Conservation (phyloP, 2,113 vertebrate species). For the Pelecanoides urinatrix region DNA sequence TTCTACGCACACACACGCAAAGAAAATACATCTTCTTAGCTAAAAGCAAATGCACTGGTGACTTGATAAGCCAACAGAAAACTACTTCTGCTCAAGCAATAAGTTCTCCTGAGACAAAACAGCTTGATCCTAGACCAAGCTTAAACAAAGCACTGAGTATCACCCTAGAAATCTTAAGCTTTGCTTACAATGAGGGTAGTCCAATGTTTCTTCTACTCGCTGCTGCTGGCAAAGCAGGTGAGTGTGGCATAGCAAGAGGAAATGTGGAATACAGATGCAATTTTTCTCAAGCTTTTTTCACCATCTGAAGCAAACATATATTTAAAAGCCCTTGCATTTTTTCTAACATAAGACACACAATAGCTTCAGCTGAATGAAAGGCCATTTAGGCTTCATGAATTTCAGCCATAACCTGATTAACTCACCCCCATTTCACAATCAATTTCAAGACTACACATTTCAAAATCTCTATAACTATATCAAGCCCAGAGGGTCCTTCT, state of each 20-base stretch:
- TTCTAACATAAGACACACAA: not conserved
- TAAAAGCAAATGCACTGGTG: not conserved
- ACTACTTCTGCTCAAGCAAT: not conserved
- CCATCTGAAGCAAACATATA: not conserved
- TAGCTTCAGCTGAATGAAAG: not conserved
- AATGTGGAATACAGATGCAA: not conserved
- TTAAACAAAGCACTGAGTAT: not conserved
- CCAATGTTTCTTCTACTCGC: not conserved
- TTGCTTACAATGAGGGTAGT: not conserved
- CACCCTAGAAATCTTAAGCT: not conserved
- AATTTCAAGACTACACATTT: not conserved
- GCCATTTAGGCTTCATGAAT: not conserved
- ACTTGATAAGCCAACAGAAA: not conserved
- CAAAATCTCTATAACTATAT: not conserved
- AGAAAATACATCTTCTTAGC: not conserved
- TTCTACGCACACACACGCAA: not conserved
- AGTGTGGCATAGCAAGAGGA: not conserved
- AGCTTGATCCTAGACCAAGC: not conserved
- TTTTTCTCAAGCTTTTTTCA: not conserved
- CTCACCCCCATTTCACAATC: not conserved
- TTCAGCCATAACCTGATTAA: not conserved
- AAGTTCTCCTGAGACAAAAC: not conserved
- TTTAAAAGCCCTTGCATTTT: not conserved
- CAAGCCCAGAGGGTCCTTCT: not conserved
- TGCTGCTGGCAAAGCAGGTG: not conserved